Evolutionary conservation across 2,888 invertebrate genomes (phyloP).

Genomic region (Mythimna ferrago): DNA sequence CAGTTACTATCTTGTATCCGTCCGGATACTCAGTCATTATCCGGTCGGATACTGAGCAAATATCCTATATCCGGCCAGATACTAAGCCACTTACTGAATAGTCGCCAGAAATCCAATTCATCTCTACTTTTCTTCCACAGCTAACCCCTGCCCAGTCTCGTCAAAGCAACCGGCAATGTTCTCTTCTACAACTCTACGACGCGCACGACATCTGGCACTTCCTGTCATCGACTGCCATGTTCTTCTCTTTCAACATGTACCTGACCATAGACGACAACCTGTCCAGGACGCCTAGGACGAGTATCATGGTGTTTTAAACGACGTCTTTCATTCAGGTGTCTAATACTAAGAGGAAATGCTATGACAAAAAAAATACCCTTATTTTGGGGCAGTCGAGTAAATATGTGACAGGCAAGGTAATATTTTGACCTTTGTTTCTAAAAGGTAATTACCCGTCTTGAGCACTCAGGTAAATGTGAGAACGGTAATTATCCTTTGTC

Average conservation of each 20-base stretch:
- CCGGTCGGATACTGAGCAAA: not conserved
- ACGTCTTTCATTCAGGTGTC: not conserved
- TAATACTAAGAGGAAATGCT: too few relatives aligned
- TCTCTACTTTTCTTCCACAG: slow-evolving; percentile 64
- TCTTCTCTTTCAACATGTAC: slow-evolving; percentile 96
- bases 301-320: slow-evolving; percentile 85
- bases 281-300: slow-evolving; percentile 71
- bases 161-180: slow-evolving; percentile 93
- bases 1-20: not conserved
- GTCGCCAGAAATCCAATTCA: not conserved
- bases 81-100: not conserved
- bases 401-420: too few relatives aligned
- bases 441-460: too few relatives aligned
- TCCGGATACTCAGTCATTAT: not conserved
- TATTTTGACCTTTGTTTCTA: too few relatives aligned
- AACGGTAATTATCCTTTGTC: too few relatives aligned
- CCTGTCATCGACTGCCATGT: slow-evolving; percentile 95
- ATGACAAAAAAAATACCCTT: too few relatives aligned
- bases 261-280: slow-evolving; percentile 94
- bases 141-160: slow-evolving; percentile 94
- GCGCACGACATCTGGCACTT: slow-evolving; percentile 97
- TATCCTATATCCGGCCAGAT: not conserved
- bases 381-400: too few relatives aligned
- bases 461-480: too few relatives aligned
- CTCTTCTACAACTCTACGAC: slow-evolving; percentile 94